Conservation (phyloP, 2,888 invertebrate genomes). For the Allacma fusca region DNA sequence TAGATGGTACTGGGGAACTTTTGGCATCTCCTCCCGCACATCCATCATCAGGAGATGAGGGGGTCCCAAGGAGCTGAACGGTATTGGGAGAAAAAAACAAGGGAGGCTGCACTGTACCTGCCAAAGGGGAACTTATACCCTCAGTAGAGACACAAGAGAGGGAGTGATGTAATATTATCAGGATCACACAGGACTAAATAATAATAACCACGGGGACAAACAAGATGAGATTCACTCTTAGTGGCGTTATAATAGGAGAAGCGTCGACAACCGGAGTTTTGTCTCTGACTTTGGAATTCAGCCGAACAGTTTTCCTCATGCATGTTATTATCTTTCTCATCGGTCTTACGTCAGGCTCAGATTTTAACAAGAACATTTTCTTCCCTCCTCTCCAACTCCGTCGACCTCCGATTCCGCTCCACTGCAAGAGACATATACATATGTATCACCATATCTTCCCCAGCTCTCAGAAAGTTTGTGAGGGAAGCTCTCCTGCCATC, state of each 20-base stretch:
- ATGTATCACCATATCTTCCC: no score
- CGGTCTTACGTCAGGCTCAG: neutral
- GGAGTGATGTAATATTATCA: slow-evolving; percentile 3
- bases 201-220: slow-evolving; percentile 23
- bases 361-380: slow-evolving; percentile 20
- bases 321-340: neutral
- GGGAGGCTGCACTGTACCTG: neutral
- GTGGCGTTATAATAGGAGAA: slow-evolving; percentile 22
- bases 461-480: no score
- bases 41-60: no score
- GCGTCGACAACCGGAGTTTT: neutral
- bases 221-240: slow-evolving; percentile 31
- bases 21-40: no score
- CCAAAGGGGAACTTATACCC: neutral
- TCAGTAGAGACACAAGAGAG: neutral
- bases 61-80: neutral
- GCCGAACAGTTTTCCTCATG: slow-evolving; percentile 10
- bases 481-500: no score
- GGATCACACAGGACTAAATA: slow-evolving; percentile 28
- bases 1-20: no score
- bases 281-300: neutral
- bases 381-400: neutral
- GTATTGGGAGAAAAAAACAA: neutral
- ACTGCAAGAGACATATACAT: no score
- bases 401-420: neutral